Base-by-base conservation (phyloP, 2,113 vertebrate genomes). In the Neodontobutis hainanensis region DNA sequence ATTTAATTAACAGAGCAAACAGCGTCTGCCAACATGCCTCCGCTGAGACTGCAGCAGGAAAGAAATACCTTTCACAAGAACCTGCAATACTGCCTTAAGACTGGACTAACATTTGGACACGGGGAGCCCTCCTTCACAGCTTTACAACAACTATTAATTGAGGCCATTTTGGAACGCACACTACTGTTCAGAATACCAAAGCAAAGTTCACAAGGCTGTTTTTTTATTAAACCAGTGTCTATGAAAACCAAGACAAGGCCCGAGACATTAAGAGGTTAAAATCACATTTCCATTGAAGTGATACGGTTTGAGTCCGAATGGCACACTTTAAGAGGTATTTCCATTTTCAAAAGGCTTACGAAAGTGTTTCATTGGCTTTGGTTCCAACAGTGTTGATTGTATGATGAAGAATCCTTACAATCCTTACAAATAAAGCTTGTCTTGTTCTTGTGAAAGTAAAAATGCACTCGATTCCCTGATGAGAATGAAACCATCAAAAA, bases 1-100 rank as follows among this genome's bases (percentile, higher is more conserved):
- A 92, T 92, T 92, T 92, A 91, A 93, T 93, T 92, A 93, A 92
- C 91, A 92, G 92, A 88, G 90, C 89, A 92, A 93, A 93, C 92
- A 92, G 88, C 80, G 84, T 85, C 89, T 89, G 88, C 90, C 85
- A 90, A 85, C 90, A 91, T 90, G 88, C 84, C 90, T 92, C 90
- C 90, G 59, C 61, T 48, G 90, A 92, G 90, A 92, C 89, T 47
- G 80, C 78, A 75, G 85, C 74, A 85, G 82, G 88, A 79, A 88
- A 90, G 82, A 85, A 79, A 80, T 82, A 89, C 83, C 84, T 88
- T 86, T 88, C 76, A 82, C 78, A 68, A 83, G 71, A 73, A 74
- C 83, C 86, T 85, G 87, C 83, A 88, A 87, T 87, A 66, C 60
- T 65, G 74, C 67, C 65, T 83, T 68, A 70, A 84, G 80, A 70